Percentiles rank a stretch among this genome's conserved stretches.
These are phyloP conservation scores for Calonectris borealis DNA, from an alignment of 2,113 vertebrate species.

Conservation along the genomic window DNA sequence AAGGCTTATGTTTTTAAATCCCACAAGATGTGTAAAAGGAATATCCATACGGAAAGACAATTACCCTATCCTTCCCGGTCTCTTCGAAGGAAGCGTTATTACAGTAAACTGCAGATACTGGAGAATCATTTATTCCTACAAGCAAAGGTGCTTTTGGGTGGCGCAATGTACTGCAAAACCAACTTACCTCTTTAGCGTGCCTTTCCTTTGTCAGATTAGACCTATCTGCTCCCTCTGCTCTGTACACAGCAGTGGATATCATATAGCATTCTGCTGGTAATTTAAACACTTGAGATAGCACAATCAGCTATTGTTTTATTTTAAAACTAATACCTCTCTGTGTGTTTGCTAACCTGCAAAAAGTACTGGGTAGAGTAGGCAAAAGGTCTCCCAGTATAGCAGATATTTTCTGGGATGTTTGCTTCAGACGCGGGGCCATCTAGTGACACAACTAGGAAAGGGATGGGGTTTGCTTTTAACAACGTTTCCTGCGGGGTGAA, in stretches of 20 bases:
- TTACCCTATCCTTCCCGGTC: accelerated
- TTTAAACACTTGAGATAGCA: not conserved
- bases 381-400: not conserved
- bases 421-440: slow-evolving; percentile 61
- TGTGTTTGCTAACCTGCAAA: not conserved
- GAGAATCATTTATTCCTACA: not conserved
- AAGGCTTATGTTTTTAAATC: not conserved
- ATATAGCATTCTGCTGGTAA: not conserved
- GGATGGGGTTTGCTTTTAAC: not conserved
- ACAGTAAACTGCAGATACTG: not conserved
- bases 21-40: not conserved
- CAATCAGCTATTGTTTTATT: not conserved
- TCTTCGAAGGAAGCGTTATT: not conserved
- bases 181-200: accelerated
- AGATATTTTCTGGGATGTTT: not conserved
- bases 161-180: not conserved
- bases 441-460: slow-evolving; percentile 42
- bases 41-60: not conserved
- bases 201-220: not conserved
- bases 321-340: not conserved
- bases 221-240: not conserved
- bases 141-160: not conserved
- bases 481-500: not conserved
- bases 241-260: not conserved
- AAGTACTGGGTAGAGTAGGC: not conserved